Conservation (phyloP, 2,888 invertebrate genomes). For the Eurytoma californica region DNA sequence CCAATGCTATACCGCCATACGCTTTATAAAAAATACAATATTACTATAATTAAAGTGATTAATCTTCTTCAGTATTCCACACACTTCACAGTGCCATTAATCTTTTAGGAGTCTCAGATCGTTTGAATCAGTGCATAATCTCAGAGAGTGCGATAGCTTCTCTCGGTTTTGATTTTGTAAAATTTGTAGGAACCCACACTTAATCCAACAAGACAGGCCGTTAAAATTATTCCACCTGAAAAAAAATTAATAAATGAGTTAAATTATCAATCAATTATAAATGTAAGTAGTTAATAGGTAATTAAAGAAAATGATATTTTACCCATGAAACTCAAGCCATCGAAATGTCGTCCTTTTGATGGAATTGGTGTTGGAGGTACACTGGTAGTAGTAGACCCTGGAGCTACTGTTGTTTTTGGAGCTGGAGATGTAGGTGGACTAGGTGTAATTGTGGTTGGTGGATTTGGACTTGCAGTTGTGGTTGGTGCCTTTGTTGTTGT, state of each 20-base stretch:
- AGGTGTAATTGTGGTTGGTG: conserved; percentile 22
- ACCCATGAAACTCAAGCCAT: conserved; percentile 60
- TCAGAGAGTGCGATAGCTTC: conserved; percentile 93
- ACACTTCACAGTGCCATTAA: conserved; percentile 51
- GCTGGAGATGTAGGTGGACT: conserved; percentile 3
- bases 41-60: conserved; percentile 57
- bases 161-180: conserved; percentile 89
- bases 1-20: conserved; percentile 57
- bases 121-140: conserved; percentile 60
- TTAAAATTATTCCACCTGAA: conserved; percentile 88
- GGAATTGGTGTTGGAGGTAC: background rate
- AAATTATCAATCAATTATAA: too few relatives aligned
- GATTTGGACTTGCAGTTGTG: background rate
- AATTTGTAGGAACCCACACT: conserved; percentile 90
- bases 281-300: background rate
- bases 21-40: conserved; percentile 61
- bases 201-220: conserved; percentile 86
- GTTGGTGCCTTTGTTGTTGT: conserved; percentile 11
- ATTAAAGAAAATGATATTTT: conserved; percentile 14
- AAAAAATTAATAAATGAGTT: conserved; percentile 41
- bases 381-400: conserved; percentile 13
- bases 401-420: conserved; percentile 42
- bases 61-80: conserved; percentile 53
- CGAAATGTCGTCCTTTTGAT: conserved; percentile 54
- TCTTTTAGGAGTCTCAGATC: conserved; percentile 49